These are phyloP conservation scores for Philonicus albiceps DNA, from an alignment of 2,888 invertebrate genomes.

Conservation along the genomic window DNA sequence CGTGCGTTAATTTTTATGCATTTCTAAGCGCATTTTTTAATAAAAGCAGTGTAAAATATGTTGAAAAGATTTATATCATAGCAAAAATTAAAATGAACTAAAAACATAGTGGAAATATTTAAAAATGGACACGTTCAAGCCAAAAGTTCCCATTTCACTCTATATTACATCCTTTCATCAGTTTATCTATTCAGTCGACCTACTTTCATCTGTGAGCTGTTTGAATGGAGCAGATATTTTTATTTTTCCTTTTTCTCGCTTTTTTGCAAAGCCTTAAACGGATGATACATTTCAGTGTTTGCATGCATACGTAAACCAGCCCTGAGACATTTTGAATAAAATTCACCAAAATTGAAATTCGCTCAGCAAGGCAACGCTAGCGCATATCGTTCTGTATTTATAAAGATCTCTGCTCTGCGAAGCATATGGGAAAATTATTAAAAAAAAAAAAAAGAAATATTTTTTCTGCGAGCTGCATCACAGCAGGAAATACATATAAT, in stretches of 20 bases:
- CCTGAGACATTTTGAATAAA: constrained; percentile 1
- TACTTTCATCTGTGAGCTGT: not conserved
- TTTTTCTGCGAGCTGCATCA: not conserved
- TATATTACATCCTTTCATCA: not conserved
- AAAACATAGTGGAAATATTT: not conserved
- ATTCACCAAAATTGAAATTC: constrained; percentile 12
- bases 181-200: constrained; percentile 30
- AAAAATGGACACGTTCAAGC: not conserved
- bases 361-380: not conserved
- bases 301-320: not conserved
- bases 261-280: not conserved
- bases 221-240: constrained; percentile 4
- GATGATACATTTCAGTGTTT: not conserved
- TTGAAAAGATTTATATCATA: not conserved
- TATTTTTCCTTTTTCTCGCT: not conserved
- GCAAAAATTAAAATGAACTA: not conserved
- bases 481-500: not conserved
- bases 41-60: not conserved
- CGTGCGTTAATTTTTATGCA: not conserved
- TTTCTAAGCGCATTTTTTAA: not conserved
- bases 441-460: too few relatives aligned
- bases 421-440: not conserved
- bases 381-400: not conserved
- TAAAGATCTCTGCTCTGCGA: not conserved
- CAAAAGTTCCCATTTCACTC: not conserved